Base-by-base conservation (phyloP, 2,888 invertebrate genomes). In the Drosophila sordidula region DNA sequence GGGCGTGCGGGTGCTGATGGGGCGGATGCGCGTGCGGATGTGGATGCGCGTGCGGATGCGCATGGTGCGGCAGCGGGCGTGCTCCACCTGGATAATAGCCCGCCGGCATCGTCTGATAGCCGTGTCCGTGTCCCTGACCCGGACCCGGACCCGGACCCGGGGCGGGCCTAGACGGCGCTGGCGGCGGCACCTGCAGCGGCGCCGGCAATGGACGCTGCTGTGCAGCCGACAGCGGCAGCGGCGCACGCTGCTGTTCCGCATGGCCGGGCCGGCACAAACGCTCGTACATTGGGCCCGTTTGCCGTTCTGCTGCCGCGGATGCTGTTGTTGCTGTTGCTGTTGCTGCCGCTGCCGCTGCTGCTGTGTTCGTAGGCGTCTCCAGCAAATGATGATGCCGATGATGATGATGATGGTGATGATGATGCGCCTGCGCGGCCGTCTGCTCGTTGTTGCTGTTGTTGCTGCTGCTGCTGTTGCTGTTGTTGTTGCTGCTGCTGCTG, bases 351-450 rank as follows among this genome's bases (percentile, higher is more conserved):
- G 67, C 36, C 51, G 75, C 34, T 63, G 72, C 54, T 49, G 80
- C 80, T 70, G 80, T 62, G 46, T 65, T 65, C 12, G 61, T 56
- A 5, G 81, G 85, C 25, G 87, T 81, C 44, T 82, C 88, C 61
- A 82, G 66, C 66, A 82, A 32, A 65, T 90, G 86, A 75, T 89
- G 89, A 78, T 90, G 82, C 50, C 84, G 75, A 55, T 87, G 87
- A 77, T 89, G 84, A 54, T 88, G 83, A 65, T 88, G 87, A 34
- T 86, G 87, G 55, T 84, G 85, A 76, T 84, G 79, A 64, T 79
- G 89, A 62, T 69, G 83, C 16, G 78, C 56, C 54, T 70, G 74
- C 36, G 65, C 50, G 16, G 68, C 38, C 38, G 55, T 39, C 72
- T 39, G 71, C 34, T 73, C 89, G 81, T 78, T 81, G 45, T 45